These are phyloP conservation scores for Mus pahari DNA, from an alignment of 2,113 vertebrate species.

Conservation along the genomic window DNA sequence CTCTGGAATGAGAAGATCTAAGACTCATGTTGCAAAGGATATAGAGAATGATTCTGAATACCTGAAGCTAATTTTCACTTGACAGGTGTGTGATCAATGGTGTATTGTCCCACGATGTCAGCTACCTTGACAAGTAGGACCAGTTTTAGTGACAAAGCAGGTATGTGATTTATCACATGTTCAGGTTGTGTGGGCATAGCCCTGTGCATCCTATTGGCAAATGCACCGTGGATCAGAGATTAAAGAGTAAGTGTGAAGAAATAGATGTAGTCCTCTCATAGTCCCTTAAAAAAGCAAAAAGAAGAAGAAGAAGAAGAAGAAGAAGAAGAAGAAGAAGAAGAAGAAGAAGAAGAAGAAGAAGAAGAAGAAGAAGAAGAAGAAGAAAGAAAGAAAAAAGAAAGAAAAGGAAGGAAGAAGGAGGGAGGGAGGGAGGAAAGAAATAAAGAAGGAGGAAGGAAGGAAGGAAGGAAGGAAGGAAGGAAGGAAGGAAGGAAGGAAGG, in stretches of 20 bases:
- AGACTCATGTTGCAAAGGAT: background rate
- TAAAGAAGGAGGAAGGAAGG: accelerated
- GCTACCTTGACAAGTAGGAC: constrained; percentile 5
- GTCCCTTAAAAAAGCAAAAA: background rate
- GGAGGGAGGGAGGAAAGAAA: too few species aligned
- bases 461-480: too few species aligned
- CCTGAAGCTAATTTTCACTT: constrained; percentile 2
- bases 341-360: too few species aligned
- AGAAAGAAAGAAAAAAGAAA: too few species aligned
- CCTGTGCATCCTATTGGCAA: background rate
- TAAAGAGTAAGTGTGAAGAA: constrained; percentile 33
- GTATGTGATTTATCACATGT: background rate
- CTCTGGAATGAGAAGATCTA: background rate
- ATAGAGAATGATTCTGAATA: background rate
- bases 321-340: too few species aligned
- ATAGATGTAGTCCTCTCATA: background rate
- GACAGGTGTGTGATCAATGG: background rate
- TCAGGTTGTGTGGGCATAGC: background rate
- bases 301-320: too few species aligned
- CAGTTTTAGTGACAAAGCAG: background rate
- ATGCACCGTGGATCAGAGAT: background rate
- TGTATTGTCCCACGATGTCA: background rate
- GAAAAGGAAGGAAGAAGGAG: accelerated
- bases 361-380: too few species aligned
- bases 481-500: too few species aligned